Percentiles rank a stretch among this genome's conserved stretches.
These are phyloP conservation scores for Gracilinanus agilis DNA, from an alignment of 2,113 vertebrate genomes.

Conservation along the genomic window DNA sequence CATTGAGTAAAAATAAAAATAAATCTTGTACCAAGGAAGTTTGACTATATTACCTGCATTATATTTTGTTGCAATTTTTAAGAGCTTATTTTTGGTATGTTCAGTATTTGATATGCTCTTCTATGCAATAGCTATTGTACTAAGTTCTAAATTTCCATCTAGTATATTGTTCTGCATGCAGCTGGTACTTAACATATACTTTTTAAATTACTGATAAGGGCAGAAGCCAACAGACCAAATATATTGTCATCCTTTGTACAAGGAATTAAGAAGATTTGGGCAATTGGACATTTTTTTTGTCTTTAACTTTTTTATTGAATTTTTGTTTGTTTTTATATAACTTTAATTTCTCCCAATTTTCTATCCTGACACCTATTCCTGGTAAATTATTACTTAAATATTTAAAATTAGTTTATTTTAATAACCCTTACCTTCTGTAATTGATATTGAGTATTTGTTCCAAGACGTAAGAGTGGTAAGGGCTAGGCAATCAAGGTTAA, in stretches of 20 bases:
- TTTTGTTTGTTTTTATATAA: not conserved
- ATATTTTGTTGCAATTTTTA: not conserved
- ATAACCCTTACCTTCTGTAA: too few relatives aligned
- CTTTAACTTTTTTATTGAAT: not conserved
- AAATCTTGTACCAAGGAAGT: slow-evolving; percentile 33
- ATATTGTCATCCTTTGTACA: not conserved
- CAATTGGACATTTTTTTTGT: not conserved
- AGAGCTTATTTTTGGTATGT: not conserved
- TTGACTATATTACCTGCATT: slow-evolving; percentile 15
- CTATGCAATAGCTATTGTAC: not conserved
- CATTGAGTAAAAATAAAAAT: slow-evolving; percentile 56
- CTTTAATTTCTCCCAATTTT: not conserved
- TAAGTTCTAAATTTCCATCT: not conserved
- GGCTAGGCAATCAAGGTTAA: too few relatives aligned
- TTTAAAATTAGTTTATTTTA: too few relatives aligned
- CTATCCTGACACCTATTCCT: not conserved
- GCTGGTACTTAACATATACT: not conserved
- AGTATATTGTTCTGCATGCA: not conserved
- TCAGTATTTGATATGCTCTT: not conserved
- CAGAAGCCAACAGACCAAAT: not conserved
- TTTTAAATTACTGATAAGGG: not conserved
- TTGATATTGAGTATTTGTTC: too few relatives aligned
- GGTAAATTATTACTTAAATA: not conserved
- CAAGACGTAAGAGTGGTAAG: too few relatives aligned
- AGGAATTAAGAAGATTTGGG: not conserved